Evolutionary conservation across 2,888 invertebrate genomes (phyloP).

Genomic region (Calliphora vomitoria): DNA sequence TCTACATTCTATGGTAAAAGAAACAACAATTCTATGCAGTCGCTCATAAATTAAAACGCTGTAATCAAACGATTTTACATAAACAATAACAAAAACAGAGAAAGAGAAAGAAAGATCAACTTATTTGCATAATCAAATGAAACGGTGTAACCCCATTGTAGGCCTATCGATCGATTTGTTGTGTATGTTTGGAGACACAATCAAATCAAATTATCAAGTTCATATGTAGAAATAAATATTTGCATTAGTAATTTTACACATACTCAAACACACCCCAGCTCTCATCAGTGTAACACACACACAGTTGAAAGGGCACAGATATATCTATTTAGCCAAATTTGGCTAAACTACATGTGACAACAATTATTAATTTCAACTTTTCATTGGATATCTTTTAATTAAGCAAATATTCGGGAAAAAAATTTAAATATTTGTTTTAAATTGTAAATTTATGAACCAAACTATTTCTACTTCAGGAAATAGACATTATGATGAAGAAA

Average conservation of each 20-base stretch:
- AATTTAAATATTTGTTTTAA: too few species aligned
- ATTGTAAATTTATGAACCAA: too few species aligned
- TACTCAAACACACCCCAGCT: too few species aligned
- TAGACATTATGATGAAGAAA: too few species aligned
- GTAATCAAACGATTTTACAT: constrained; percentile 26
- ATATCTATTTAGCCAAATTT: background rate
- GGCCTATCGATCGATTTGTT: constrained; percentile 2
- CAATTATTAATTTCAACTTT: too few species aligned
- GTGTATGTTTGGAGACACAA: background rate
- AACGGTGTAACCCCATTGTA: background rate
- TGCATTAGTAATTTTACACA: constrained; percentile 18
- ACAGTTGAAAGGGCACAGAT: background rate
- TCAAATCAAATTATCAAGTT: background rate
- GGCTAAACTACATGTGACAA: background rate
- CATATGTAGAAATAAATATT: background rate
- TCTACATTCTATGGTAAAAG: constrained; percentile 17
- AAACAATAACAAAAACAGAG: background rate
- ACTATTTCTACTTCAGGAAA: too few species aligned
- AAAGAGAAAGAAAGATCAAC: too few species aligned
- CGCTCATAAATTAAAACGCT: constrained; percentile 11
- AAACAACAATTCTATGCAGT: constrained; percentile 12
- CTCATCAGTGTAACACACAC: background rate
- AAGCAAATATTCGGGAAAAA: background rate
- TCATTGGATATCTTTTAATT: too few species aligned
- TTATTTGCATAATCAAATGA: constrained; percentile 39